Base-by-base conservation (phyloP, 2,797 vertebrate genomes). In the Centropyge bicolor region DNA sequence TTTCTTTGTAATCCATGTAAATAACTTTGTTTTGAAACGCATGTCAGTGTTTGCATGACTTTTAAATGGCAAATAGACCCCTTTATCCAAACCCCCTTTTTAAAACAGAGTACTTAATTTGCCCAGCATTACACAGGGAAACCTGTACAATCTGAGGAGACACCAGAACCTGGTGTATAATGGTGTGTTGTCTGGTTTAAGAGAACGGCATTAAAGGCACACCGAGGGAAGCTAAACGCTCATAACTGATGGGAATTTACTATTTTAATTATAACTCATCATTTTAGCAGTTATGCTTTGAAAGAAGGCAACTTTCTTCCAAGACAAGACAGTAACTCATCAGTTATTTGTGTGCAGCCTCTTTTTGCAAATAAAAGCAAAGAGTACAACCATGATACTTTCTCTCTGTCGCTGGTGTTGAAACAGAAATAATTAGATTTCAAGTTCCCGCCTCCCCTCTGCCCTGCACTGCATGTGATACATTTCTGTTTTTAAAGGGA, bases 1-100 rank as follows among this genome's bases (percentile, higher is more conserved):
- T 76, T 22, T 19, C 8, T 54, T 74, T 78, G 74, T 40, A 72
- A 80, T 77, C 61, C 65, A 83, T 91, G 90, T 93, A 92, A 83
- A 92, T 91, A 90, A 73, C 48, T 81, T 85, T 69, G 38, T 81
- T 85, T 85, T 81, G 16, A 89, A 88, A 82, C 40, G 90, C 89
- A 90, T 90, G 92, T 85, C 45, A 74, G 63, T 77, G 79, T 87
- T 84, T 88, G 91, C 89, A 89, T 91, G 86, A 85, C 65, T 78
- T 81, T 72, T 64, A 69, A 69, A 78, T 74, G 74, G 12, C 24
- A 79, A 54, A 79, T 49, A 46, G 52, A 73, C 43, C 27, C 41
- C 12, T 46, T 38, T 45, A 12, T 27, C 13, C 31, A 5, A 5
- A 5, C 10, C 9, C 36, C 4, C 16, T 71, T 52, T 70, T 35